Evolutionary conservation across 1,140 invertebrate species (phyloP).

Genomic region (Trichonephila clavata): DNA sequence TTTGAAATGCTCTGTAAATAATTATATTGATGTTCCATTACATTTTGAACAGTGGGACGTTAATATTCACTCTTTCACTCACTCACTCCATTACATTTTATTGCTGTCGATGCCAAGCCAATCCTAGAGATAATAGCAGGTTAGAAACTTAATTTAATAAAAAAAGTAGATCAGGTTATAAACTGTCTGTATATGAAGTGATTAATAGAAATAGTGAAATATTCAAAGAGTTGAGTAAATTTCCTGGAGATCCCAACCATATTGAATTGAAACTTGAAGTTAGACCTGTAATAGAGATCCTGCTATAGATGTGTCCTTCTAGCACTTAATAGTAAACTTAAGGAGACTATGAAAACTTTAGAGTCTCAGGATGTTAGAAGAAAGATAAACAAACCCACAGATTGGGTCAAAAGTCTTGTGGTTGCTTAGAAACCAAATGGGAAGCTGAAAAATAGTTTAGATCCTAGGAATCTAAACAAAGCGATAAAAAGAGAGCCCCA

Average conservation of each 20-base stretch:
- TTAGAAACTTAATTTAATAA: background rate
- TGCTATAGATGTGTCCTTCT: conserved; percentile 59
- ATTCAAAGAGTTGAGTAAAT: too few species aligned
- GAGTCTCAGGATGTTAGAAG: conserved; percentile 78
- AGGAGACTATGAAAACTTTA: conserved; percentile 76
- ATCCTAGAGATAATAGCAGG: conserved; percentile 17
- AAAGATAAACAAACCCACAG: conserved; percentile 78
- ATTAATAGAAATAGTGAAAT: too few species aligned
- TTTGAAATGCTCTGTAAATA: conserved; percentile 17
- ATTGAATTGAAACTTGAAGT: background rate
- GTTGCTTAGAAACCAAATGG: too few species aligned
- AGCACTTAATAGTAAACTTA: conserved; percentile 57
- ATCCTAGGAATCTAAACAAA: too few species aligned
- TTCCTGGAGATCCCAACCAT: too few species aligned
- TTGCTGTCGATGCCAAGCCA: conserved; percentile 34
- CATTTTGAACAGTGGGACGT: too few species aligned
- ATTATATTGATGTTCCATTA: background rate
- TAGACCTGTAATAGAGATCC: conserved; percentile 62
- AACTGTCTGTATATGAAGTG: too few species aligned
- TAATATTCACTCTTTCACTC: too few species aligned
- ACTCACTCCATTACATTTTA: background rate
- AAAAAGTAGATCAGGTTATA: background rate
- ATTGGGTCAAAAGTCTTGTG: too few species aligned
- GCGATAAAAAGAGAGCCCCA: too few species aligned
- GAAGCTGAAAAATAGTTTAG: too few species aligned